Conservation (phyloP, 2,888 invertebrate species). For the Margaritifera margaritifera region DNA sequence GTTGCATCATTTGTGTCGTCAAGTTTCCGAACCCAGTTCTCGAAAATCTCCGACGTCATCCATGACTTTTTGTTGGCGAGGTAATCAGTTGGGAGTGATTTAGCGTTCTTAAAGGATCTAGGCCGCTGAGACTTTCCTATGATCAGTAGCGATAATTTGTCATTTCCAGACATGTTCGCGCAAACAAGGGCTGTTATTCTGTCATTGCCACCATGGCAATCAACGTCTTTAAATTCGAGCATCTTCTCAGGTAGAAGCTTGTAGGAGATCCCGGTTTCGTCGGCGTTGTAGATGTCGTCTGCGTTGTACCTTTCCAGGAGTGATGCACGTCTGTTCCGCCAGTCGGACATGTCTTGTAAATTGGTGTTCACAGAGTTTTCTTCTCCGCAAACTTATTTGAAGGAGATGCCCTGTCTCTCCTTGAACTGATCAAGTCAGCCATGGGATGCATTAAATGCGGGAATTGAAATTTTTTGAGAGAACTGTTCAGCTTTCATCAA, state of each 20-base stretch:
- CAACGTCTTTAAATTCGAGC: conserved; percentile 20
- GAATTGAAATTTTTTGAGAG: too few species aligned
- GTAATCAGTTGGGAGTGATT: conserved; percentile 23
- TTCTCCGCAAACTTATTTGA: conserved; percentile 12
- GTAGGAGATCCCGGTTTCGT: conserved; percentile 37
- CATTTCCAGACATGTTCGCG: conserved; percentile 30
- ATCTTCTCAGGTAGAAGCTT: conserved; percentile 21
- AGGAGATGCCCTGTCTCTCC: conserved; percentile 5
- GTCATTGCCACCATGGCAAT: conserved; percentile 37
- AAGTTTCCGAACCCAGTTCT: too few species aligned
- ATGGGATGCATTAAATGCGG: too few species aligned
- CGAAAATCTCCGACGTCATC: too few species aligned
- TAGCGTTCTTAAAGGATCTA: conserved; percentile 31
- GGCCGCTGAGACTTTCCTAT: conserved; percentile 36
- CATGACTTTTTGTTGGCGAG: too few species aligned
- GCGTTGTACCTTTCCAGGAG: conserved; percentile 22
- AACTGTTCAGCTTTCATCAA: too few species aligned
- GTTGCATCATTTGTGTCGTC: too few species aligned
- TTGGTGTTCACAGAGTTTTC: too few species aligned
- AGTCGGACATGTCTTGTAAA: too few species aligned
- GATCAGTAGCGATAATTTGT: conserved; percentile 26
- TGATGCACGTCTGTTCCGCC: too few species aligned
- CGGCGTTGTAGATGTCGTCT: conserved; percentile 38
- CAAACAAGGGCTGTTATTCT: conserved; percentile 27
- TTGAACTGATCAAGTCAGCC: conserved; percentile 17